Percentiles rank a stretch among this genome's conserved stretches.
phyloP scores from a whole-genome alignment of 1,140 invertebrate species.

The Dolichoris vasculosae region DNA sequence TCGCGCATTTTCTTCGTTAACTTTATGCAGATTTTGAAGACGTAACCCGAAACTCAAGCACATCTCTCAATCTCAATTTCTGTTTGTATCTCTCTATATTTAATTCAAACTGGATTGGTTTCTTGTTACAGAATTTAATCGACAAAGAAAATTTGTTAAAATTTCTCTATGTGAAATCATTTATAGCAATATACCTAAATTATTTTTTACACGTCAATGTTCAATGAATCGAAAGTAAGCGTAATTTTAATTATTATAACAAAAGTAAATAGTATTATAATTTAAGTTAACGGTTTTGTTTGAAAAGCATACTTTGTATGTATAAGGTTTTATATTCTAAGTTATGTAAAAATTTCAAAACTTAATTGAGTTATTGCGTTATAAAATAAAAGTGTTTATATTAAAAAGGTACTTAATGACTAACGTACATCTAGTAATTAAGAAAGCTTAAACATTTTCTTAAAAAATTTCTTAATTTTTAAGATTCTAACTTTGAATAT shows the following conservation, averaged over 20 bases:
- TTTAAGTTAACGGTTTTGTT: neutral
- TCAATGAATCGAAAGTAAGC: neutral
- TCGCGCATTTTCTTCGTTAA: constrained; percentile 22
- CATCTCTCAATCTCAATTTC: constrained; percentile 36
- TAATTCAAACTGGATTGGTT: neutral
- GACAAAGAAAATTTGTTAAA: neutral
- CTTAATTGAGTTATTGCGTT: neutral
- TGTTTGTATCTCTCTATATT: neutral
- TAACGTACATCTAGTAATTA: neutral
- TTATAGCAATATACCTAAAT: neutral
- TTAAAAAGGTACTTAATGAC: neutral
- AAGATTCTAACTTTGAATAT: neutral
- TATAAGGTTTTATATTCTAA: neutral
- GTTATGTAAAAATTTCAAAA: neutral
- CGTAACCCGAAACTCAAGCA: constrained; percentile 24
- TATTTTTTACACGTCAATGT: neutral
- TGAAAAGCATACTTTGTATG: neutral
- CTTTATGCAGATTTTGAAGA: constrained; percentile 34
- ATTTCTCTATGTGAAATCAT: neutral
- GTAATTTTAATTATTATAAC: neutral
- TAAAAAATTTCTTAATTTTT: neutral
- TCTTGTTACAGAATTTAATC: neutral
- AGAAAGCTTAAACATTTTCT: neutral
- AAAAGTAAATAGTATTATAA: neutral
- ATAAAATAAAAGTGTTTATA: neutral